Conservation (phyloP, 2,888 invertebrate genomes). For the Thymelicus sylvestris region DNA sequence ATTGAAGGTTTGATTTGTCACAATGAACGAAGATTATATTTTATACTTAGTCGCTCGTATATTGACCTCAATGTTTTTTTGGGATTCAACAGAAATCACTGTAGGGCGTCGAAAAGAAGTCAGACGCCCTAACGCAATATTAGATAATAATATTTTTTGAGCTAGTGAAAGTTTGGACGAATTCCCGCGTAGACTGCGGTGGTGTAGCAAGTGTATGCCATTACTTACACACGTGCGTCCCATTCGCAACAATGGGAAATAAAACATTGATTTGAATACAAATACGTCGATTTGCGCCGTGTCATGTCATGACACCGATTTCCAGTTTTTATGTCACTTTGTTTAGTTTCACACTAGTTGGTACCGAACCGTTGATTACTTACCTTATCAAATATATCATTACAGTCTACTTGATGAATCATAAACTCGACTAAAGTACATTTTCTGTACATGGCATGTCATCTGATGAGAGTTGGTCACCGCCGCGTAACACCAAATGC, state of each 20-base stretch:
- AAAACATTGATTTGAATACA: slow-evolving; percentile 50
- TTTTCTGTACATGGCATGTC: too few species aligned
- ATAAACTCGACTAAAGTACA: too few species aligned
- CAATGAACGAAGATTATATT: too few species aligned
- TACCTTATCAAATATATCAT: too few species aligned
- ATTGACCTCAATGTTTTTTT: too few species aligned
- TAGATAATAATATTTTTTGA: slow-evolving; percentile 51
- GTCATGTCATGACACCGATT: slow-evolving; percentile 34
- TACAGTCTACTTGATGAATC: too few species aligned
- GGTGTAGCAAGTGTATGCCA: slow-evolving; percentile 42
- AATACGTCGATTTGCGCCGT: slow-evolving; percentile 45
- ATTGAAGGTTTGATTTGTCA: too few species aligned
- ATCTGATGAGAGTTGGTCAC: too few species aligned
- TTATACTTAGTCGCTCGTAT: too few species aligned
- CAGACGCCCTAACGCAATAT: slow-evolving; percentile 54
- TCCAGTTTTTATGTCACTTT: slow-evolving; percentile 11
- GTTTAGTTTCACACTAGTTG: slow-evolving; percentile 1
- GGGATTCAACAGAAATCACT: slow-evolving; percentile 47
- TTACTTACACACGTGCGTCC: slow-evolving; percentile 40
- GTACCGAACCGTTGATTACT: too few species aligned
- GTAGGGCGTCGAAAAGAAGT: slow-evolving; percentile 64
- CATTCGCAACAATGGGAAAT: slow-evolving; percentile 49
- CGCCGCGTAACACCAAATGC: too few species aligned
- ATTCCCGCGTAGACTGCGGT: slow-evolving; percentile 45
- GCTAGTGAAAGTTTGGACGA: slow-evolving; percentile 66